Conservation (phyloP, 1,140 invertebrate genomes). For the Samia ricini region DNA sequence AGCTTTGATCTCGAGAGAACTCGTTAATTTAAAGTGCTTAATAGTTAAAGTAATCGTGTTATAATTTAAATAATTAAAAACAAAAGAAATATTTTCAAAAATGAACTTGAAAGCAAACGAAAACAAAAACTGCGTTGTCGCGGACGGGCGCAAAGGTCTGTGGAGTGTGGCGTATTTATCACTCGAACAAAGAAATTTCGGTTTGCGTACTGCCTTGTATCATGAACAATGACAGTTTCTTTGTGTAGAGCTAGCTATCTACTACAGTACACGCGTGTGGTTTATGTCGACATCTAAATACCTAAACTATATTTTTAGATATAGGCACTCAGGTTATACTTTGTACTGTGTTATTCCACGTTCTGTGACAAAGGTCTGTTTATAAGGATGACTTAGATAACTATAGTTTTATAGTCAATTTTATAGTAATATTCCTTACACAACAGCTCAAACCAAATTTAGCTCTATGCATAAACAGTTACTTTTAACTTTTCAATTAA, state of each 20-base stretch:
- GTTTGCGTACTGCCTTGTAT: background rate
- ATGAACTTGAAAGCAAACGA: background rate
- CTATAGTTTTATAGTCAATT: too few species aligned
- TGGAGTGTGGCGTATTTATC: background rate
- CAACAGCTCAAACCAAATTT: too few species aligned
- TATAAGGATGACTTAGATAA: background rate
- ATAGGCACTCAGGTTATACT: background rate
- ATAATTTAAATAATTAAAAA: background rate
- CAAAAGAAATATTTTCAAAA: background rate
- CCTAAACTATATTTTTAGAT: background rate
- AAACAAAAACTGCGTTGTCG: conserved; percentile 7
- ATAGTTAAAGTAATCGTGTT: background rate
- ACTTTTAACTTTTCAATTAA: too few species aligned
- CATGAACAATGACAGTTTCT: conserved; percentile 1
- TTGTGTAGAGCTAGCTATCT: conserved; percentile 1
- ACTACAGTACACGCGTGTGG: background rate
- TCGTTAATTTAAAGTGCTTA: background rate
- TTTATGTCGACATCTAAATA: background rate
- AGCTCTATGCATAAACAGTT: too few species aligned
- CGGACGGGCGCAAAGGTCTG: conserved; percentile 2
- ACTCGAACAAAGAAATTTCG: conserved; percentile 9
- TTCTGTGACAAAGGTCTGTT: background rate
- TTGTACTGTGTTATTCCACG: background rate
- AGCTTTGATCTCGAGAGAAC: background rate
- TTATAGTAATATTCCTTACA: too few species aligned